A percentile compares a stretch with the other conserved stretches of the same genome.
Evolutionary conservation across 2,888 invertebrate species (phyloP).

Genomic region (Fabriciana adippe): DNA sequence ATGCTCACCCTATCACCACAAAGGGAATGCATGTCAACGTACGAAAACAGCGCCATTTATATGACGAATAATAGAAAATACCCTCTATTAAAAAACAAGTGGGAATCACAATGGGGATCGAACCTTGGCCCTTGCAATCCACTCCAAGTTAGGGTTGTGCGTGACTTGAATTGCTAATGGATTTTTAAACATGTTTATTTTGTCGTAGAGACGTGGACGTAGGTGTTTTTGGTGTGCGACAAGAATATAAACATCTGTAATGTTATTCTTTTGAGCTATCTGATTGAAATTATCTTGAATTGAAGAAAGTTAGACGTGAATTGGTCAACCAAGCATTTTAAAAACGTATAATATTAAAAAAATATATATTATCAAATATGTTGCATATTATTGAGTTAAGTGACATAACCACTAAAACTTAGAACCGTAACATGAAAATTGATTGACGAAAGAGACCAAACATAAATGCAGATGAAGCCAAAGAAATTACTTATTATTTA

Average conservation of each 20-base stretch:
- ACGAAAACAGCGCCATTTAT: constrained; percentile 68
- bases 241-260: constrained; percentile 33
- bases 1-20: constrained; percentile 46
- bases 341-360: no score
- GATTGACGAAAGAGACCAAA: no score
- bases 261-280: constrained; percentile 27
- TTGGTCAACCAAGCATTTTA: constrained; percentile 1
- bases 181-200: constrained; percentile 45
- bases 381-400: no score
- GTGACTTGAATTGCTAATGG: constrained; percentile 65
- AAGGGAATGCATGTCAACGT: constrained; percentile 70
- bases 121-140: constrained; percentile 61
- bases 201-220: constrained; percentile 37
- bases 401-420: no score
- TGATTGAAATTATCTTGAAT: constrained; percentile 23
- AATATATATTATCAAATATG: background rate
- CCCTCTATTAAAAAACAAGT: constrained; percentile 79
- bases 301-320: constrained; percentile 13
- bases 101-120: constrained; percentile 75
- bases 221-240: constrained; percentile 38
- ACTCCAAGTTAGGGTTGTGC: constrained; percentile 69
- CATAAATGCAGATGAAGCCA: background rate
- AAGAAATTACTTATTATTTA: no score
- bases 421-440: no score
- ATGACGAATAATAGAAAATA: constrained; percentile 77